Evolutionary conservation across 2,888 invertebrate species (phyloP), one percentile per base, ranked within the genome.

Genomic region (Xestia rhomboidea): DNA sequence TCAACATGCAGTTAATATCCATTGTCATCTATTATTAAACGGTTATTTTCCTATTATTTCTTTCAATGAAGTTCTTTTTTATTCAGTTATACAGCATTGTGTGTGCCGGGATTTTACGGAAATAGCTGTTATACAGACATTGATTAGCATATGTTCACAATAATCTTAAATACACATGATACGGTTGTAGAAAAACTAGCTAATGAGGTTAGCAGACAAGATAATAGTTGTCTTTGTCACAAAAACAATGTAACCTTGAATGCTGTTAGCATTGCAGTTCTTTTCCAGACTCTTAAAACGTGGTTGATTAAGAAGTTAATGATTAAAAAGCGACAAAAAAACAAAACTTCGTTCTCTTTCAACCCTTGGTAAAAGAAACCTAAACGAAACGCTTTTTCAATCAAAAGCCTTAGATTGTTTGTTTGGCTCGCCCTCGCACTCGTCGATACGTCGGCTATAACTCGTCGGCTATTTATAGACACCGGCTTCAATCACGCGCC

Each of bases 351-450:
- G 15, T 60, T 79, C 24, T 62, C 46, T 64, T n/a, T 27, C 24
- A n/a, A 46, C 70, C 49, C 60, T 60, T 63, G 13, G 27, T 68
- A 64, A 62, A 41, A n/a, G 10, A 46, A 34, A 6, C 60, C 24
- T 38, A 60, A n/a, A 72, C 57, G 77, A 63, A 63, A 73, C 44
- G 69, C 79, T 85, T 81, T 85, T 81, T 80, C 60, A 79, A 87
- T 82, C 80, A 73, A 84, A 86, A 68, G 77, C 76, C 79, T 90
- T 90, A 89, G 90, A 91, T 90, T 91, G 93, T 93, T 94, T 94
- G 91, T 94, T 92, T 93, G 91, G 89, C 89, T 89, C 92, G 93
- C 93, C 93, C 91, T 86, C 92, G 92, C 92, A 92, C 92, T 93
- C 92, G 89, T 92, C 91, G 87, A 79, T 85, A 83, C 75, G 77